Base-by-base conservation (phyloP, 1,140 invertebrate species). In the Heliconius nattereri region DNA sequence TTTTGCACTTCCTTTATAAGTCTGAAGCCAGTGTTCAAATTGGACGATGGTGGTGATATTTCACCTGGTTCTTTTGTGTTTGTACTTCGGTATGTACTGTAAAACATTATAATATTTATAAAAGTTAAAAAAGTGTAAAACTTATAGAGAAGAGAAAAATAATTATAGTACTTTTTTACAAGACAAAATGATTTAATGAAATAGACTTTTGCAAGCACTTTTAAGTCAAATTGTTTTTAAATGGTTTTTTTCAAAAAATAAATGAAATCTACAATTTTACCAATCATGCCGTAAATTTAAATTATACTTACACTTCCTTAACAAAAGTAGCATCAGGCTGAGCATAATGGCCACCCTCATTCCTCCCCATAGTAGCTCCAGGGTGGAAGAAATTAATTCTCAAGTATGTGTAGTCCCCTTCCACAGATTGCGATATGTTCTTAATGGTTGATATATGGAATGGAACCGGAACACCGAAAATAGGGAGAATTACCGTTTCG, bases 1-100 rank as follows among this genome's bases (percentile, higher is more conserved):
- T 99, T 99, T 94, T 99, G 99, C 45, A 99, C 98, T 95, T 99
- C 99, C 94, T 99, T 99, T 86, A 99, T 99, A 11, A 99, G 95
- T 78, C 99, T 96, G 92, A 99, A 99, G 2, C 98, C 98, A 45
- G 98, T 99, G 89, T 98, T 99, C 9, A 99, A 95, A 94, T 99
- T 99, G 1, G 98, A 97, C 1, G 99, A 99, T 0, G 99, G 98
- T 1, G 99, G 97, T 7, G 97, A 97, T 73, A 99, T 96, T 95
- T 99, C 99, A 74, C 99, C 99, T 16, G 98, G 99, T 91, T 99
- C 99, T 95, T 99, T 99, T 23, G 97, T 97, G 94, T 99, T 99
- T 82, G 98, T 98, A 93, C 98, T 99, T 86, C 99, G 97, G 92
- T 99, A 99, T n/a, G 99, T 99, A 45, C 98, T 98, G 88, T 57